Conservation (phyloP, 2,888 invertebrate genomes). For the Rotaria magnacalcarata region DNA sequence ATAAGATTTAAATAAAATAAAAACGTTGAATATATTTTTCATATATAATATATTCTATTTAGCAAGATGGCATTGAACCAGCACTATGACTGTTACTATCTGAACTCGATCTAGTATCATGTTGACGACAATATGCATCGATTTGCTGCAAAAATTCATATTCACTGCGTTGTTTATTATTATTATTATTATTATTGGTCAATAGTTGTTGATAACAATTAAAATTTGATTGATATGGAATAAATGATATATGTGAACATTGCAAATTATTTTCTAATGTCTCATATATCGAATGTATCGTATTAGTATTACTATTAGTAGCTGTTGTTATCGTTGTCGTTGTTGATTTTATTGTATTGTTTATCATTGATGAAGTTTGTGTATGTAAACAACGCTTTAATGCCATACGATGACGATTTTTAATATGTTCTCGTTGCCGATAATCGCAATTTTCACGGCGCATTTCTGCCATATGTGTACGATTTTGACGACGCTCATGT, state of each 20-base stretch:
- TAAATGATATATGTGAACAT: conserved; percentile 18
- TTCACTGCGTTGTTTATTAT: background rate
- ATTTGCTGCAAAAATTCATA: conserved; percentile 1
- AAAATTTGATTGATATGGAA: conserved; percentile 6
- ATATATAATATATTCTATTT: background rate
- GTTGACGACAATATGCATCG: conserved; percentile 17
- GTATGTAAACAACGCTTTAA: background rate
- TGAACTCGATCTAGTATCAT: background rate
- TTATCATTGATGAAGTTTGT: background rate
- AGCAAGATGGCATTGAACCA: background rate
- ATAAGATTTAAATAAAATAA: too few species aligned
- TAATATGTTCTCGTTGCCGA: background rate
- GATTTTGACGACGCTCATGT: conserved; percentile 5
- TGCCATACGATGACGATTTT: conserved; percentile 3
- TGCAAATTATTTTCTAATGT: conserved; percentile 33
- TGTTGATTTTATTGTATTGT: background rate
- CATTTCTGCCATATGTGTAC: background rate
- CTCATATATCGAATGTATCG: background rate
- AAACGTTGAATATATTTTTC: too few species aligned
- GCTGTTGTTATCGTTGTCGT: too few species aligned
- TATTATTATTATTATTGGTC: background rate
- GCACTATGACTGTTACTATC: background rate
- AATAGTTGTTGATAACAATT: background rate
- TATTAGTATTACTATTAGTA: background rate
- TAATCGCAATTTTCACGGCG: background rate